Evolutionary conservation across 2,888 invertebrate species (phyloP).

Genomic region (Euphydryas editha): DNA sequence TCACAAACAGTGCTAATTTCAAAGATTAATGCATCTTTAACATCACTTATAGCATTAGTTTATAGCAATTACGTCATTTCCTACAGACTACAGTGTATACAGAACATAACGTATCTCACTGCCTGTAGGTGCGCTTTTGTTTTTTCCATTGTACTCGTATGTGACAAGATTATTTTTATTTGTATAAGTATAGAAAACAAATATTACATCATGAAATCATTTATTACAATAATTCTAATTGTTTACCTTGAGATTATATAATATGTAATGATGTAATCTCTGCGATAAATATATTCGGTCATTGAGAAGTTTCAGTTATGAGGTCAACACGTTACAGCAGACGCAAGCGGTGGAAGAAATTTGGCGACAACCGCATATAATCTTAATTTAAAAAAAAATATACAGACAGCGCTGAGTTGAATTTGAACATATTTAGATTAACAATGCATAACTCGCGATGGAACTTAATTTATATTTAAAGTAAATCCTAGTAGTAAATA

Average conservation of each 20-base stretch:
- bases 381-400: neutral
- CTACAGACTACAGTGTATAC: neutral
- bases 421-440: neutral
- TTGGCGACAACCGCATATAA: neutral
- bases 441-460: neutral
- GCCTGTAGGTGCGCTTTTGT: neutral
- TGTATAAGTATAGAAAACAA: neutral
- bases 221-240: neutral
- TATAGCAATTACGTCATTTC: neutral
- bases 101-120: neutral
- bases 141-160: neutral
- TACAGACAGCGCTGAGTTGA: neutral
- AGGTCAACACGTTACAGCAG: neutral
- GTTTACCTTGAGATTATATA: neutral
- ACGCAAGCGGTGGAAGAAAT: neutral
- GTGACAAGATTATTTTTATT: neutral
- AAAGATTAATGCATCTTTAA: neutral
- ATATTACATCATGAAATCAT: neutral
- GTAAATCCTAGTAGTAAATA: neutral
- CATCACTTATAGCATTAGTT: slow-evolving; percentile 4
- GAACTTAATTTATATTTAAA: neutral
- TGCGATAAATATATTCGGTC: neutral
- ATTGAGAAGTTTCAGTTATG: neutral
- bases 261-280: neutral
- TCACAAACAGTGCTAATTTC: neutral